Evolutionary conservation across 2,797 vertebrate species (phyloP), one percentile per base, ranked within the genome.

Genomic region (Varecia variegata): DNA sequence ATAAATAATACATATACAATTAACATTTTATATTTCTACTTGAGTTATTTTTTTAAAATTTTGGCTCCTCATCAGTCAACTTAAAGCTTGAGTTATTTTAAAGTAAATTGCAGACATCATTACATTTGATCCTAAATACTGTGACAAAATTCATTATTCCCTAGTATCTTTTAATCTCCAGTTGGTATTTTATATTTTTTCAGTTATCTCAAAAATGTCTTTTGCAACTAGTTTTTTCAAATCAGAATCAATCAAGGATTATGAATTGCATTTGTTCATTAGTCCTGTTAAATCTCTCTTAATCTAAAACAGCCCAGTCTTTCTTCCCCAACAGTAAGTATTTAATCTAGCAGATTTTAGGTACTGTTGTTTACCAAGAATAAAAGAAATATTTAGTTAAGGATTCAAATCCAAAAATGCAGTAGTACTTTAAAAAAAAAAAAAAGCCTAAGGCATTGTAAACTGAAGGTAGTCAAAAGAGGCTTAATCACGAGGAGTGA

Each of bases 151-250:
- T 68, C 40, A 80, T 43, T 95, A 73, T 62, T 76, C 38, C 52
- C 45, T 81, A 86, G 71, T 86, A 40, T 70, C 38, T 90, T 95
- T 56, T 58, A 67, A 73, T 21, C 84, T 9, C 52, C 58, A 43
- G 10, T 73, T 15, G 25, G 45, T 84, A n/a, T 91, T 80, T 89
- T 90, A 17, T 38, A 2, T 70, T 88, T 93, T 94, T 79, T 71
- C 58, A 54, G 5, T 92, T 74, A 81, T 56, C 11, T 95, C 38
- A 94, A 65, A 93, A 82, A 74, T 93, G 20, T 82, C 50, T 84
- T 87, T 89, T 56, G 27, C 54, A 80, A 27, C 27, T 95, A 84
- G 35, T 93, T 77, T 93, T 4, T 92, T 92, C 73, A 89, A 47
- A n/a, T 23, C 58, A 81, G 52, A 92, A 70, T 74, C 58, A 91